Percentiles rank a stretch among this genome's conserved stretches.
These are phyloP conservation scores for Metridium senile DNA, from an alignment of 92 coral and sea anemone species.

Conservation along the genomic window DNA sequence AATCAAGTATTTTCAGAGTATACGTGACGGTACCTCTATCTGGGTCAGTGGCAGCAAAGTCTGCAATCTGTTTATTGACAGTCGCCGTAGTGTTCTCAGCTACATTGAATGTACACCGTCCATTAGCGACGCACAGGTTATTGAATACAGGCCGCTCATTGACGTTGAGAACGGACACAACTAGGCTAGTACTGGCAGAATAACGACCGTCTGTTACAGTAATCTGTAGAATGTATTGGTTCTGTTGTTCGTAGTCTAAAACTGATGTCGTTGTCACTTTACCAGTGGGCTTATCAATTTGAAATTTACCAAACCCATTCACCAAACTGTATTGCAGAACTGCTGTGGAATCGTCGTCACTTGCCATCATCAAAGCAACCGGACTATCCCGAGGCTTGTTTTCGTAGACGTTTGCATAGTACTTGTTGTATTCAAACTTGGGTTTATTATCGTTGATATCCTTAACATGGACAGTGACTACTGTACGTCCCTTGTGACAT, in stretches of 20 bases:
- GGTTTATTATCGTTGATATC: slow-evolving; percentile 75
- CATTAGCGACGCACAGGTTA: slow-evolving; percentile 38
- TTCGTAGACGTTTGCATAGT: slow-evolving; percentile 50
- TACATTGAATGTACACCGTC: slow-evolving; percentile 56
- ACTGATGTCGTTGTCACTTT: slow-evolving; percentile 44
- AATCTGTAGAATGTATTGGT: slow-evolving; percentile 54
- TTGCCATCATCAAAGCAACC: slow-evolving; percentile 62
- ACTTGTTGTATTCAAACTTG: slow-evolving; percentile 24
- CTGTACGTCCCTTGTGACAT: slow-evolving; percentile 90
- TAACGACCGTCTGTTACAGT: slow-evolving; percentile 60
- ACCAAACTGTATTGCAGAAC: slow-evolving; percentile 51
- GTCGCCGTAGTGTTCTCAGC: slow-evolving; percentile 38
- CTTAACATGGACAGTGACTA: slow-evolving; percentile 50
- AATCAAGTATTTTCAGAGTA: slow-evolving; percentile 48
- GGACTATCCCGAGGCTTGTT: slow-evolving; percentile 43
- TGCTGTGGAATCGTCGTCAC: slow-evolving; percentile 58
- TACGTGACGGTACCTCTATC: slow-evolving; percentile 57
- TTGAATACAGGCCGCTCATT: slow-evolving; percentile 75
- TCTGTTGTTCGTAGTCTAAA: slow-evolving; percentile 64
- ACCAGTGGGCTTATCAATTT: slow-evolving; percentile 48
- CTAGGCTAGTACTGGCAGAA: slow-evolving; percentile 35
- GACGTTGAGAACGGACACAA: slow-evolving; percentile 52
- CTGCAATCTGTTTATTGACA: slow-evolving; percentile 21
- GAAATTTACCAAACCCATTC: slow-evolving; percentile 36
- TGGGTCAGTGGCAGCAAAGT: slow-evolving; percentile 62